Percentiles rank a stretch among this genome's conserved stretches.
Evolutionary conservation across 2,113 vertebrate species (phyloP).

Genomic region (Tonatia bakeri): DNA sequence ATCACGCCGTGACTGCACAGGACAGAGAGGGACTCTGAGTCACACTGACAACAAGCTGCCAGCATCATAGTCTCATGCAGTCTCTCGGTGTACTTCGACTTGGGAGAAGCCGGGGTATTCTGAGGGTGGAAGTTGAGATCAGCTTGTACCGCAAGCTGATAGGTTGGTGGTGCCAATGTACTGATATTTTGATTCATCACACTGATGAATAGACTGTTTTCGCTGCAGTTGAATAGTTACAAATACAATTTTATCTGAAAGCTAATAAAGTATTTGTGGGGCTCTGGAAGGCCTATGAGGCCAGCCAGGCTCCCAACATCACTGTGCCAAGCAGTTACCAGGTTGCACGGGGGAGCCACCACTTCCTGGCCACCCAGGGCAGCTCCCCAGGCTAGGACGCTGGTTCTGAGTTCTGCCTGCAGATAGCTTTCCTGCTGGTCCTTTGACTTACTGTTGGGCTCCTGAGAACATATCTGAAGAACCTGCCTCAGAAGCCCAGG

Average conservation of each 20-base stretch:
- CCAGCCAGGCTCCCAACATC: fast-evolving
- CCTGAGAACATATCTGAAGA: not conserved
- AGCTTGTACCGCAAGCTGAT: not conserved
- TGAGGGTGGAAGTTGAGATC: not conserved
- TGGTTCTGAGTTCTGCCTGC: not conserved
- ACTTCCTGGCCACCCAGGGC: not conserved
- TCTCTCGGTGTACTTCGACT: too few relatives aligned
- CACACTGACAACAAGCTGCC: fast-evolving
- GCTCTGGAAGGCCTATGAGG: not conserved
- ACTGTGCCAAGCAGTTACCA: fast-evolving
- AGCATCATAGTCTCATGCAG: fast-evolving
- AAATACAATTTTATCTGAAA: not conserved
- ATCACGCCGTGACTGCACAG: not conserved
- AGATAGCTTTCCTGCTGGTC: not conserved
- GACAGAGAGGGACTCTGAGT: not conserved
- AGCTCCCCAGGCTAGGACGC: fast-evolving
- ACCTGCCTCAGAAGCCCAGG: fast-evolving
- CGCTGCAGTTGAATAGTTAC: not conserved
- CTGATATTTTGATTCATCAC: not conserved
- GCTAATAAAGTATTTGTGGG: not conserved
- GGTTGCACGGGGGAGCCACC: fast-evolving
- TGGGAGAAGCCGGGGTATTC: not conserved
- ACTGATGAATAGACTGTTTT: not conserved
- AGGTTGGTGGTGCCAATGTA: not conserved
- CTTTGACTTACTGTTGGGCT: fast-evolving